Percentiles rank a stretch among this genome's conserved stretches.
phyloP scores from a whole-genome alignment of 2,113 vertebrate species.

The Datnioides undecimradiatus region DNA sequence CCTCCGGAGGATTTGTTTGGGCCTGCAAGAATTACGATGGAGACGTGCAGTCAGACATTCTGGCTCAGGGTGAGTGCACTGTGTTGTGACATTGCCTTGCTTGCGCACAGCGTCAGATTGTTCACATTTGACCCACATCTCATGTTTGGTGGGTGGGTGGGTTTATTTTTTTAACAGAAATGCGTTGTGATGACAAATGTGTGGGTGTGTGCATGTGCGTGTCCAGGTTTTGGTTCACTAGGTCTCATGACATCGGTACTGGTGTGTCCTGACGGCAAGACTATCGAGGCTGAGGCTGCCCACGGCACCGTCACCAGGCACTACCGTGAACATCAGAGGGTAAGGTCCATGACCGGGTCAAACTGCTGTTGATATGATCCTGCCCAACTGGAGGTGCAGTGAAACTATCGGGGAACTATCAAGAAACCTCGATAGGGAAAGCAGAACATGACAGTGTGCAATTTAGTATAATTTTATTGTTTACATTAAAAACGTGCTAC shows the following conservation, averaged over 20 bases:
- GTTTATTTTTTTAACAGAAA: too few relatives aligned
- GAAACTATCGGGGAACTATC: neutral
- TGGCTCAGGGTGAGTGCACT: constrained; percentile 90
- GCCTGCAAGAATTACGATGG: constrained; percentile 98
- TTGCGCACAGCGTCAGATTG: neutral
- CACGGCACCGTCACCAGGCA: constrained; percentile 96
- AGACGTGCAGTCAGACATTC: constrained; percentile 96
- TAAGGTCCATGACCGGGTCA: constrained; percentile 64
- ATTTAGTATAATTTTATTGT: too few relatives aligned
- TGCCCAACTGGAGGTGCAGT: neutral
- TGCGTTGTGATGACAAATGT: neutral
- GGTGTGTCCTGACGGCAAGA: constrained; percentile 95
- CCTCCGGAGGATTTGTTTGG: constrained; percentile 94
- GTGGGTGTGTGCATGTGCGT: neutral
- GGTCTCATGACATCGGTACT: constrained; percentile 96
- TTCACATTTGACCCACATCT: neutral
- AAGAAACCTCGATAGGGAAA: too few relatives aligned
- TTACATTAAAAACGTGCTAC: too few relatives aligned
- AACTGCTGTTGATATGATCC: neutral
- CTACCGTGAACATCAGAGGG: constrained; percentile 96
- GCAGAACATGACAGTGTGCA: too few relatives aligned
- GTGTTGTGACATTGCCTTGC: neutral
- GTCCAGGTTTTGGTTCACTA: constrained; percentile 92
- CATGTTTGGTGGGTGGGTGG: neutral
- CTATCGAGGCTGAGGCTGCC: constrained; percentile 94